Evolutionary conservation across 2,113 vertebrate species (phyloP).

Genomic region (Choloepus hoffmanni): DNA sequence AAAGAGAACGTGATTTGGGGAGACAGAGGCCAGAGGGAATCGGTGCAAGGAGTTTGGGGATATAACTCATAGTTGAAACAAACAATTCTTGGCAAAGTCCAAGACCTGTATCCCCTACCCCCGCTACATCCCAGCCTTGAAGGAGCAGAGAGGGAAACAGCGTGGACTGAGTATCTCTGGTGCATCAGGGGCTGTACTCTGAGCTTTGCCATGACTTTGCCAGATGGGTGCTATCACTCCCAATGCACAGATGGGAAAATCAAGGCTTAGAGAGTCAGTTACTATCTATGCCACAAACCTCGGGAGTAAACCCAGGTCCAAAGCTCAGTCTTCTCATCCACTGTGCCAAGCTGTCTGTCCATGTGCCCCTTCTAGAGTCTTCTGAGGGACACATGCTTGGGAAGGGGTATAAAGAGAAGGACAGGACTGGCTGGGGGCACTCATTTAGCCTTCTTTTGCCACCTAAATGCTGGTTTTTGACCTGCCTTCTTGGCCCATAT

Average conservation of each 20-base stretch:
- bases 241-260: neutral
- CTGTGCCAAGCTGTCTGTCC: neutral
- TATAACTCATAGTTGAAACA: neutral
- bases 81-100: neutral
- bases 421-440: neutral
- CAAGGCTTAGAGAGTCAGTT: neutral
- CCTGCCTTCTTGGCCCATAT: neutral
- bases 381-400: rapidly evolving
- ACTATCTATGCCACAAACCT: neutral
- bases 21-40: neutral
- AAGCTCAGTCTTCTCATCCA: neutral
- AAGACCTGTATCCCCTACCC: neutral
- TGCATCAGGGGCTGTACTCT: neutral
- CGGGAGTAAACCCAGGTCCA: neutral
- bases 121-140: neutral
- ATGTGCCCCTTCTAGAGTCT: neutral
- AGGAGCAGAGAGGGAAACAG: neutral
- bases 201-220: neutral
- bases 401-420: neutral
- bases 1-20: neutral
- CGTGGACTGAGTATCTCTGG: neutral
- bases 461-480: neutral
- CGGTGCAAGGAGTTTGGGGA: neutral
- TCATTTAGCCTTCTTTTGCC: neutral
- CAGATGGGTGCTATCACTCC: neutral